Evolutionary conservation across 1,140 invertebrate genomes (phyloP).

Genomic region (Trypoxylus dichotomus): DNA sequence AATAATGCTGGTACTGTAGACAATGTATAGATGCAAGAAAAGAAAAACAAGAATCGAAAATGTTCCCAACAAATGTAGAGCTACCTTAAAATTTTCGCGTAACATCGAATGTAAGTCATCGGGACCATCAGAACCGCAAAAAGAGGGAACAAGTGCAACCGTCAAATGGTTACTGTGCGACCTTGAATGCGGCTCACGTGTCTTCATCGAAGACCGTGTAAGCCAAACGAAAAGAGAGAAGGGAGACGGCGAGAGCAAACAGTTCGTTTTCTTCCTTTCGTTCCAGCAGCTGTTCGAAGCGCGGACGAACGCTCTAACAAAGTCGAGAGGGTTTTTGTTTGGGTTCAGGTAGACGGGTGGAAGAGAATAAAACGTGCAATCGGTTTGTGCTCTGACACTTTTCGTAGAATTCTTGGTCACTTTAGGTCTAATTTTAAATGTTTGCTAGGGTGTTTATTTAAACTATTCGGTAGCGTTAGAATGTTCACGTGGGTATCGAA

Average conservation of each 20-base stretch:
- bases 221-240: neutral
- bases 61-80: too few species aligned
- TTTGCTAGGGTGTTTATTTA: neutral
- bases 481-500: neutral
- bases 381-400: constrained; percentile 15
- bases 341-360: neutral
- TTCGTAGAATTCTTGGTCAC: constrained; percentile 8
- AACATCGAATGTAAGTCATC: constrained; percentile 16
- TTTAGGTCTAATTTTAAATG: constrained; percentile 9
- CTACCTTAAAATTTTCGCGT: neutral
- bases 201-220: neutral
- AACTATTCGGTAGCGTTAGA: constrained; percentile 10
- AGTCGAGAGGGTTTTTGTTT: constrained; percentile 25
- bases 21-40: too few species aligned
- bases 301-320: neutral
- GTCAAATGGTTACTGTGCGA: constrained; percentile 1
- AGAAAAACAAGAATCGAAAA: too few species aligned
- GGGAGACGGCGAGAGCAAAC: neutral
- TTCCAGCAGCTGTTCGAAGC: neutral
- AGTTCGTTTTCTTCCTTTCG: neutral
- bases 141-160: neutral
- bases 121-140: neutral
- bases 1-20: too few species aligned
- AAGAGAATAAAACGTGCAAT: neutral
- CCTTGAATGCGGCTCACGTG: constrained; percentile 17